phyloP scores from a whole-genome alignment of 2,888 invertebrate genomes.

The Cynaeus angustus region DNA sequence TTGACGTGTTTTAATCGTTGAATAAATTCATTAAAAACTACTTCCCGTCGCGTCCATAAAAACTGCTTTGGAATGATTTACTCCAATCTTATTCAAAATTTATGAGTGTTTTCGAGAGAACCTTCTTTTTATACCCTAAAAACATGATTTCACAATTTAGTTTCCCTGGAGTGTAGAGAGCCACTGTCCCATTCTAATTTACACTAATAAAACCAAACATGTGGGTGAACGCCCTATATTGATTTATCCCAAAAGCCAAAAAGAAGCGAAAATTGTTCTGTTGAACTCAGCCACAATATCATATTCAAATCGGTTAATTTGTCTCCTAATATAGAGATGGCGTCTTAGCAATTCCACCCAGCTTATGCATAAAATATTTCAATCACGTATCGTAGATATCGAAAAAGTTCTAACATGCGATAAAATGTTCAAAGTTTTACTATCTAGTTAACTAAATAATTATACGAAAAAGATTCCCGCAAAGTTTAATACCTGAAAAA shows the following conservation, averaged over 20 bases:
- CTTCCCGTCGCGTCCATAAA: too few relatives aligned
- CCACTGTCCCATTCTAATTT: too few relatives aligned
- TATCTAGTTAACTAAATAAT: background rate
- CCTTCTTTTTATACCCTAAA: too few relatives aligned
- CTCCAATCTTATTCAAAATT: too few relatives aligned
- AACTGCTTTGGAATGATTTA: too few relatives aligned
- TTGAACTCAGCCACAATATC: background rate
- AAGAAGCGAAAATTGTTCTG: slow-evolving; percentile 1
- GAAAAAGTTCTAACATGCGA: slow-evolving; percentile 6
- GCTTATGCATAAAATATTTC: slow-evolving; percentile 12
- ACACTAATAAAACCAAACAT: too few relatives aligned
- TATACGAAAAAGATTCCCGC: background rate
- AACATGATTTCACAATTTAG: too few relatives aligned
- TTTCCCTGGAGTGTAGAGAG: too few relatives aligned
- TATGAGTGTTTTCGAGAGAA: too few relatives aligned
- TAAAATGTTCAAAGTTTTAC: background rate
- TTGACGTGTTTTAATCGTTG: too few relatives aligned
- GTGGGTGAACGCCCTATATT: slow-evolving; percentile 12
- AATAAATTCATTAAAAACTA: too few relatives aligned
- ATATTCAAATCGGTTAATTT: slow-evolving; percentile 3
- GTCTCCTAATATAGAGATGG: slow-evolving; percentile 11
- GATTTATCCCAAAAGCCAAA: slow-evolving; percentile 1
- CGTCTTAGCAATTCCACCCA: background rate
- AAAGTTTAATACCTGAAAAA: background rate
- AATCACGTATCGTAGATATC: slow-evolving; percentile 12